Base-by-base conservation (phyloP, 1,140 invertebrate genomes). In the Leptinotarsa texana region DNA sequence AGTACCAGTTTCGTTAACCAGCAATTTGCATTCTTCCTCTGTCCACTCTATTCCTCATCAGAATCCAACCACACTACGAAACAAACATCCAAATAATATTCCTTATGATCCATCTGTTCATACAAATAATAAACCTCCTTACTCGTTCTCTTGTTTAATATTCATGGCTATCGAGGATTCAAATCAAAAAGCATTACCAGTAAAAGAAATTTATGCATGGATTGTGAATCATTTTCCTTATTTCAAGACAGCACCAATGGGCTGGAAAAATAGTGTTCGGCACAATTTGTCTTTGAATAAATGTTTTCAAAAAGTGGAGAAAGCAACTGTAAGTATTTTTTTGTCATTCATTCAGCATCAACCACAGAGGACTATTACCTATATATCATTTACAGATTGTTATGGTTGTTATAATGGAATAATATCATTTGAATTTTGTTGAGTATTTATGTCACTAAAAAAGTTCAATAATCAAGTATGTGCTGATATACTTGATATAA, bases 191-290 rank as follows among this genome's bases (percentile, higher is more conserved):
- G 95, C 95, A 6, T 84, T 98, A 72, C 96, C 96, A 2, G 96
- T 98, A 0, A 97, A 97, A 83, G 97, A 98, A 85, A 98, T 99
- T 79, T 99, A 99, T 83, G 92, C 95, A n/a, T 99, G 97, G 97
- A 98, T 99, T 76, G 88, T 97, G 78, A 92, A 95, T 78, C 96
- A 98, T 85, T 99, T 98, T 87, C 97, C 97, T 0, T 99, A 98
- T 86, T 99, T 98, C 86, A 94, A 95, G 82, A 95, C 95, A 80
- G 96, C 97, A 3, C 96, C 96, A 1, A 96, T 95, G 80, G 97
- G 97, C 21, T 99, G 97, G 97, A 99, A 98, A 89, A 99, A 98
- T 87, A 97, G 95, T 71, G 96, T 98, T 2, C 88, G 97, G 77
- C 97, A 98, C 86, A 98, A 98, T 86, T 86, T 98, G 57, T 98